Conservation (phyloP, 1,140 invertebrate genomes). For the Whitmania pigra region DNA sequence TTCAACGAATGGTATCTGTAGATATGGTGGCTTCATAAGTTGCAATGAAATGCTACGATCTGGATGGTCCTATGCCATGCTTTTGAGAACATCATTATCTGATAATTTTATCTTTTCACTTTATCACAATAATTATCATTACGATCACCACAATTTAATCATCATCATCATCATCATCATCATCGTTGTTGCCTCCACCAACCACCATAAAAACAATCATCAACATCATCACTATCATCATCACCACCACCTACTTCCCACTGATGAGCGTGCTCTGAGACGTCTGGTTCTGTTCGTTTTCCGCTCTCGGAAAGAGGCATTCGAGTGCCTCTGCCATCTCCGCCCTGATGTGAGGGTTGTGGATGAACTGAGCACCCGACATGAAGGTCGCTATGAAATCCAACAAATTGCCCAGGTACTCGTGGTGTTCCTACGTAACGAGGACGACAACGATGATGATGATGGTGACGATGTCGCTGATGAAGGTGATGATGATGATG, state of each 20-base stretch:
- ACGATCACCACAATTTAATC: background rate
- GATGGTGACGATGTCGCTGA: background rate
- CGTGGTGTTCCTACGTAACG: conserved; percentile 18
- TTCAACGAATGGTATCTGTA: too few species aligned
- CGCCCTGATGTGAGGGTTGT: conserved; percentile 84
- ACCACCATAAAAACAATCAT: background rate
- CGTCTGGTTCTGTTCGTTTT: background rate
- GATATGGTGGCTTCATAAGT: too few species aligned
- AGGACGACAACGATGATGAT: too few species aligned
- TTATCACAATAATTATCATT: background rate
- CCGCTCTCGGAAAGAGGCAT: conserved; percentile 43
- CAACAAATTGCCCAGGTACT: conserved; percentile 52
- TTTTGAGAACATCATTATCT: too few species aligned
- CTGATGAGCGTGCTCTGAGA: background rate
- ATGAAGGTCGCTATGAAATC: conserved; percentile 55
- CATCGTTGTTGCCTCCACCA: background rate
- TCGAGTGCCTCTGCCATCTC: conserved; percentile 76
- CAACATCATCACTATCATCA: background rate
- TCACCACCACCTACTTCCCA: background rate
- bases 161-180: background rate
- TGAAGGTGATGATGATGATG: too few species aligned
- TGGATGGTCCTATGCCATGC: too few species aligned
- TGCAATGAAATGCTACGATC: background rate
- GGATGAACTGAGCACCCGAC: conserved; percentile 63
- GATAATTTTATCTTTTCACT: background rate